Evolutionary conservation across 2,113 vertebrate species (phyloP), one percentile per base, ranked within the genome.

Genomic region (Aphyosemion australe): DNA sequence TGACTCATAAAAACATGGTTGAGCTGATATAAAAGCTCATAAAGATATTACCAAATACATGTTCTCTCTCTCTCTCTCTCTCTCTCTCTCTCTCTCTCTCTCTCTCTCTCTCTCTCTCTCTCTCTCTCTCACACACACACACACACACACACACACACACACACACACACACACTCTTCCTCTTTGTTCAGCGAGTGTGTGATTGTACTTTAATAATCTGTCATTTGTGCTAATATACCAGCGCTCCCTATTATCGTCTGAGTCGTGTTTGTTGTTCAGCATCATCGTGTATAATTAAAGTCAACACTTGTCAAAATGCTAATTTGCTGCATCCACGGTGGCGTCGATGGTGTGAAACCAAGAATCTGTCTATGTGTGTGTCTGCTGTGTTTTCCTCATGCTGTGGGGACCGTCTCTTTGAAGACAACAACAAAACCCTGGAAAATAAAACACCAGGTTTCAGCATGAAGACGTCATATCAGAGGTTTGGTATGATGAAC

Each of bases 251-350:
- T 72, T 72, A 78, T 73, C 16, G 39, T 42, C 58, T 77, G 12
- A 12, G 61, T 72, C 51, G 0, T 76, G 67, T 82, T 65, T 71
- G 63, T 70, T 61, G 19, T 59, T 70, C 54, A 39, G 53, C 55
- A 48, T 77, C 71, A 71, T 78, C 47, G 5, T 65, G 61, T 68
- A n/a, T 63, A 71, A 84, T 78, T 73, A 76, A 62, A 82, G 76
- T 75, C 61, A 77, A 70, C 76, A 75, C 66, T 70, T 72, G 64
- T 75, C 76, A 64, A 16, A 73, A 72, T 69, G 59, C 16, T 63
- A 39, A 76, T 71, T 62, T 51, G 18, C 32, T 58, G 59, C 46
- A 19, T 49, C 14, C 21, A 9, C 14, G 34, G 50, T 57, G 2
- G 19, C 32, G 13, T 41, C 2, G 7, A 5, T 2, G 12, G 19